Base-by-base conservation (phyloP, 2,797 vertebrate genomes). In the Parauchenoglanis punctatus region DNA sequence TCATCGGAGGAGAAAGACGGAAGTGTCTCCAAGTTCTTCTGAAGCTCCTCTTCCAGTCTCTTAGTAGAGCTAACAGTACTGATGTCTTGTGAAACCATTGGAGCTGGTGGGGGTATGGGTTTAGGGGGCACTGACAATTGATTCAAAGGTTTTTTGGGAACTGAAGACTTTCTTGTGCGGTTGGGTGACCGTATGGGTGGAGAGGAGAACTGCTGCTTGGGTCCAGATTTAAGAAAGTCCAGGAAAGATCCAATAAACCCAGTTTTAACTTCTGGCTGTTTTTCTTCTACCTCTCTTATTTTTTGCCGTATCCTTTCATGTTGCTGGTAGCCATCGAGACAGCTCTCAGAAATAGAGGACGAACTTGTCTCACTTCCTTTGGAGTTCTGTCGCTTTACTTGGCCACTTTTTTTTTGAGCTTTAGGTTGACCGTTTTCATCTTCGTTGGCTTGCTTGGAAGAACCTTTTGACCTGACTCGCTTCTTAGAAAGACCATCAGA, bases 241-340 rank as follows among this genome's bases (percentile, higher is more conserved):
- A 99, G 96, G 94, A 99, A 99, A 89, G 99, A 99, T 75, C 97
- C 99, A 8, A 99, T 98, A 92, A 99, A 99, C 86, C 99, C 99
- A 40, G 96, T 99, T 96, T 98, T 99, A 88, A 99, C 97, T 93
- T 99, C 99, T 76, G 99, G 99, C 85, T 99, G 99, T 89, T 99
- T 99, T 94, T 99, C 99, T 91, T 99, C 99, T 46, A 99, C 98
- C 93, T 99, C 99, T 89, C 96, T 97, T 88, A 99, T 99, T 95
- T 99, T 99, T 93, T 99, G 98, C 89, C 98, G 95, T 93, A 99
- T 99, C 91, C 97, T 97, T 93, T 99, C 99, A 92, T 99, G 98
- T 93, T 99, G 98, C 68, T 97, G 97, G 92, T 98, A 98, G 87
- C 96, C 94, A 81, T 99, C 98, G 0, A 96, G 97, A 40, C 94